A percentile compares a stretch with the other conserved stretches of the same genome.
Conservation (phyloP, 2,888 invertebrate genomes). For the Scaptomyza parva region DNA sequence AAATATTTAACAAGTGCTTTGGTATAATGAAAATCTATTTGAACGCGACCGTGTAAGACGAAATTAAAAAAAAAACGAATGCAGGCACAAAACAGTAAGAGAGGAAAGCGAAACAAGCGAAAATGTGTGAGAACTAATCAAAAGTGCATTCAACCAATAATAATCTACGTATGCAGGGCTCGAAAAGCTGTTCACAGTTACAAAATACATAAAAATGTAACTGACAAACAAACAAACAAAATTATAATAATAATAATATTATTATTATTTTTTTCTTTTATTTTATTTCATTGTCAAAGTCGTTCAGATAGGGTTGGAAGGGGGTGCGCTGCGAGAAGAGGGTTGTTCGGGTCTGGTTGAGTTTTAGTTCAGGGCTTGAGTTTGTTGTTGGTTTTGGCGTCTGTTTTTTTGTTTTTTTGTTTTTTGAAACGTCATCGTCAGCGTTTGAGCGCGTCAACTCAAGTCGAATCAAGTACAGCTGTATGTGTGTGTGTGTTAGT, state of each 20-base stretch:
- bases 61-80: conserved; percentile 2
- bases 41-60: conserved; percentile 5
- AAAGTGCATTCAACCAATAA: conserved; percentile 79
- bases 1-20: background rate
- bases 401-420: conserved; percentile 33
- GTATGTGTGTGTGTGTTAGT: conserved; percentile 16
- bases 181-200: conserved; percentile 21
- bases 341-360: background rate
- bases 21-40: background rate
- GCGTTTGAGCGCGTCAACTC: conserved; percentile 57
- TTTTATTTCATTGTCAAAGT: conserved; percentile 2
- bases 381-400: conserved; percentile 19
- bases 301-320: background rate
- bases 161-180: conserved; percentile 30
- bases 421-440: conserved; percentile 70
- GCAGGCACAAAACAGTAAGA: too few relatives aligned
- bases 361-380: background rate
- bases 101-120: conserved; percentile 1
- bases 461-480: conserved; percentile 14
- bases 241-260: conserved; percentile 16
- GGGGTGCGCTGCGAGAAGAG: background rate
- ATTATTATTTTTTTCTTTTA: background rate
- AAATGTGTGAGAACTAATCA: conserved; percentile 42
- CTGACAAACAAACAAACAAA: conserved; percentile 2
- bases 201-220: conserved; percentile 1